Percentiles rank a stretch among this genome's conserved stretches.
Conservation (phyloP, 1,140 invertebrate species). For the Diabrotica undecimpunctata region DNA sequence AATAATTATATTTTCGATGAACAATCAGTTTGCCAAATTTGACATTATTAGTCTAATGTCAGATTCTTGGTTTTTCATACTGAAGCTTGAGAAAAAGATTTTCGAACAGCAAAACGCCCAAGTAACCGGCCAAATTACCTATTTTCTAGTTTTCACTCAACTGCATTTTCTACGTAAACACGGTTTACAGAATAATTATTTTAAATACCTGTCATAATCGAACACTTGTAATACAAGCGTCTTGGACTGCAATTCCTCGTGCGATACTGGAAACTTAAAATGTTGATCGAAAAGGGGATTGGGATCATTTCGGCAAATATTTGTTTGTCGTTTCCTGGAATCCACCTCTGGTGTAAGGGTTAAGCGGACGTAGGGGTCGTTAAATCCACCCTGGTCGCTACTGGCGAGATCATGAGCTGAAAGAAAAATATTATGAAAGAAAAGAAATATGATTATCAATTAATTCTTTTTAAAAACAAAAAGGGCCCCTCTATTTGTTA, state of each 20-base stretch:
- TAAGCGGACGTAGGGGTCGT: slow-evolving; percentile 80
- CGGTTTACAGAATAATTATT: too few species aligned
- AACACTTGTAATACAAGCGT: slow-evolving; percentile 67
- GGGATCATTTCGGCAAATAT: slow-evolving; percentile 69
- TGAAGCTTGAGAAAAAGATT: too few species aligned
- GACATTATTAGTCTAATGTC: too few species aligned
- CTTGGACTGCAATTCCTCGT: slow-evolving; percentile 73
- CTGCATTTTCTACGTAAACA: too few species aligned
- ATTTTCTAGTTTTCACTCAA: too few species aligned
- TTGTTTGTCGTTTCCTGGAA: slow-evolving; percentile 74
- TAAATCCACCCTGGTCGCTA: slow-evolving; percentile 78
- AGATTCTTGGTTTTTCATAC: too few species aligned
- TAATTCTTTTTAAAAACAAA: neutral
- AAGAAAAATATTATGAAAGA: slow-evolving; percentile 31
- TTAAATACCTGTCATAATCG: slow-evolving; percentile 43
- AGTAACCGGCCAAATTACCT: too few species aligned
- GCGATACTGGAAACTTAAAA: slow-evolving; percentile 81
- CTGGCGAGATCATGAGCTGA: slow-evolving; percentile 77
- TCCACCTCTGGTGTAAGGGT: slow-evolving; percentile 76
- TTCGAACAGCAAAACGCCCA: too few species aligned
- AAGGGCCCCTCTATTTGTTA: too few species aligned
- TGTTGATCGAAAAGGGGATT: slow-evolving; percentile 81
- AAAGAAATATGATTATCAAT: too few species aligned
- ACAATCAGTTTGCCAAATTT: too few species aligned
- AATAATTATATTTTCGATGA: too few species aligned